Conservation (phyloP, 2,113 vertebrate genomes). For the Cyprichromis sp. region DNA sequence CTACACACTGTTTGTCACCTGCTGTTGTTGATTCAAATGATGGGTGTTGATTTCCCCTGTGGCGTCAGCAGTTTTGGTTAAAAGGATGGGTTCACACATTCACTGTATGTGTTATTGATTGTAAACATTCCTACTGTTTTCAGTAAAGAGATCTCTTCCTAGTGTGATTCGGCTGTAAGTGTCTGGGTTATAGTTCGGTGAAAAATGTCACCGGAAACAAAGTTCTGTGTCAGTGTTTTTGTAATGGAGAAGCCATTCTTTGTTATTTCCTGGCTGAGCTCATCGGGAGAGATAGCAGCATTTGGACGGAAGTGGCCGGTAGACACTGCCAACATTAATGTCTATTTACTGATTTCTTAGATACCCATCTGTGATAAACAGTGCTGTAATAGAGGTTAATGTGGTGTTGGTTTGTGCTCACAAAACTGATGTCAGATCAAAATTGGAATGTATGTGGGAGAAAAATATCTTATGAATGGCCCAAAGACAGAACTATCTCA, state of each 20-base stretch:
- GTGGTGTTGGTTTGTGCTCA: neutral
- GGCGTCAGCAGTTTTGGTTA: neutral
- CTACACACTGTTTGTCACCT: neutral
- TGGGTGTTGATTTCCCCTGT: neutral
- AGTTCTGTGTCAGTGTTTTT: neutral
- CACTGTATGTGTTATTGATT: neutral
- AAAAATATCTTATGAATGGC: neutral
- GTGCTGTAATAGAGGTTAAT: neutral
- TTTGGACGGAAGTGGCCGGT: neutral
- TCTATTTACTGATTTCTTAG: neutral
- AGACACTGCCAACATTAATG: neutral
- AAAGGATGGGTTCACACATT: neutral
- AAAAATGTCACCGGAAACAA: neutral
- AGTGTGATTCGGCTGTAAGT: neutral
- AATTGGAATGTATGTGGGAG: neutral
- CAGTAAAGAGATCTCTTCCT: neutral
- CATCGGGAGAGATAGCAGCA: neutral
- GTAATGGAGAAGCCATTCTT: neutral
- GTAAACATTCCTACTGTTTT: neutral
- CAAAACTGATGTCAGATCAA: conserved; percentile 4
- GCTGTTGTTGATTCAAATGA: neutral
- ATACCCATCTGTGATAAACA: neutral
- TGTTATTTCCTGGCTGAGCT: neutral
- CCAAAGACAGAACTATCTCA: conserved; percentile 1
- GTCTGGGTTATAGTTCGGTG: neutral